Evolutionary conservation across 2,888 invertebrate species (phyloP), one percentile per base, ranked within the genome.

Genomic region (Bugula neritina): DNA sequence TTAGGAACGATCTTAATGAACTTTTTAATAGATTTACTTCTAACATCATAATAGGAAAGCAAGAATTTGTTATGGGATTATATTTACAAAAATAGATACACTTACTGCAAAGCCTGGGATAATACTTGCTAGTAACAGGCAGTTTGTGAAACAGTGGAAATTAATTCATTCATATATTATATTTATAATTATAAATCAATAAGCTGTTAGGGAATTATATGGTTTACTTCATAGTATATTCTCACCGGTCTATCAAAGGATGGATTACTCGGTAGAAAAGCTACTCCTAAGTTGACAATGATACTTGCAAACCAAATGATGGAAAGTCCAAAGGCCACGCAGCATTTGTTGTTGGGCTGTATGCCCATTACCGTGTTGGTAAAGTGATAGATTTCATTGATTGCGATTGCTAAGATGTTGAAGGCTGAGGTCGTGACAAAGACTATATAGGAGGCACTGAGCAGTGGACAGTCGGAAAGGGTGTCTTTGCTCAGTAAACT

Each of bases 251-350:
- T 70, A 23, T 70, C 25, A 23, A 43, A 35, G n/a, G 69, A 54
- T n/a, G 82, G 79, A 71, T 80, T 81, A 1, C 81, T 80, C 5
- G 83, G 83, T 69, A 84, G 79, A 72, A 84, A 82, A 1, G 83
- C 82, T 29, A 83, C 82, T 34, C 93, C 93, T 78, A 94, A 88
- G 86, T 94, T 93, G 83, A 93, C 91, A 71, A 93, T 92, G 82
- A 93, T 90, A 74, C 91, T 91, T 72, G 92, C 92, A 86, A 94
- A 93, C 93, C 93, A 94, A 81, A 93, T 93, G 90, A 93, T 93
- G 85, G 92, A 92, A 71, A 92, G 90, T 75, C 93, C 93, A 85
- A 94, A 94, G 70, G 92, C 88, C 74, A 93, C 92, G 85, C 94
- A 94, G 73, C 79, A 81, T 70, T 78, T 77, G 74, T 82, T 82